Percentiles rank a stretch among this genome's conserved stretches.
These are phyloP conservation scores for Glyphotaelius pellucidus DNA, from an alignment of 2,888 invertebrate species.

Conservation along the genomic window DNA sequence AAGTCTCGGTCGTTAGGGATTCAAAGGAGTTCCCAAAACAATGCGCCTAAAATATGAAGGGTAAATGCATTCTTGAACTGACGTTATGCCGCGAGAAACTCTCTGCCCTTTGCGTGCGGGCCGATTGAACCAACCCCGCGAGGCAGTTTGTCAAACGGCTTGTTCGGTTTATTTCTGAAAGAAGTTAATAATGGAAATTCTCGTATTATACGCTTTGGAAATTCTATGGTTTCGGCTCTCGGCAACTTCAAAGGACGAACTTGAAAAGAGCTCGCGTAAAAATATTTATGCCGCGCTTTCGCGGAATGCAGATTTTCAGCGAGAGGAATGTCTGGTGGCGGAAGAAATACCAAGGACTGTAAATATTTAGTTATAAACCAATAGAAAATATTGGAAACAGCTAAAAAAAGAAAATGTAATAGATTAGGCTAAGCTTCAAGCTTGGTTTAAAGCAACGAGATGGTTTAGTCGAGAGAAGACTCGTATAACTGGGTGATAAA, in stretches of 20 bases:
- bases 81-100: background rate
- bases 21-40: background rate
- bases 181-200: background rate
- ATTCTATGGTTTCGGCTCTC: background rate
- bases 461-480: background rate
- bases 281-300: background rate
- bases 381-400: background rate
- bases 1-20: background rate
- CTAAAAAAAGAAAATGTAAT: background rate
- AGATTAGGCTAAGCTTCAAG: background rate
- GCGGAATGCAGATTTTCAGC: background rate
- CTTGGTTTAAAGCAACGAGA: too few species aligned
- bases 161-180: slow-evolving; percentile 13
- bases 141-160: background rate
- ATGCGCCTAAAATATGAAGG: background rate
- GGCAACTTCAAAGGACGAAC: background rate
- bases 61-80: slow-evolving; percentile 21
- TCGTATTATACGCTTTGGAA: background rate
- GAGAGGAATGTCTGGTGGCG: background rate
- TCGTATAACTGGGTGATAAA: background rate
- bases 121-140: background rate
- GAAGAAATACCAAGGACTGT: background rate
- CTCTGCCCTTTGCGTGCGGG: background rate
- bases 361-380: background rate
- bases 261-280: background rate